Conservation (phyloP, 2,113 vertebrate species). For the Leiothrix lutea region DNA sequence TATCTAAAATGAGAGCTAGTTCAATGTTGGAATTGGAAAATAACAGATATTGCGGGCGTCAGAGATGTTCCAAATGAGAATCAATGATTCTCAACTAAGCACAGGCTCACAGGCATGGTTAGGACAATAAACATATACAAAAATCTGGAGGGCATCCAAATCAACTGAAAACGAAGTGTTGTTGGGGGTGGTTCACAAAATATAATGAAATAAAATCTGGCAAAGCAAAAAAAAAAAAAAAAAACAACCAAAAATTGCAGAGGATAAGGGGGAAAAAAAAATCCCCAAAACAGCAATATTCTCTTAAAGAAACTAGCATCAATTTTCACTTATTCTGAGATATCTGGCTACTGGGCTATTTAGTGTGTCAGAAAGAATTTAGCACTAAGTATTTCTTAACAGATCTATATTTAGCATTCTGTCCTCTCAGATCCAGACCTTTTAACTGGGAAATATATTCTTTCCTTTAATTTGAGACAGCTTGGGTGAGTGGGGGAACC, state of each 20-base stretch:
- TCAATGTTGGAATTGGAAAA: neutral
- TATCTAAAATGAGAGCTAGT: neutral
- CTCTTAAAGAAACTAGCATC: neutral
- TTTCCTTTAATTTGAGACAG: neutral
- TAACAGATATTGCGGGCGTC: neutral
- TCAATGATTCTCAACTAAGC: neutral
- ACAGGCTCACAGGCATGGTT: neutral
- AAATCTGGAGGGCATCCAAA: neutral
- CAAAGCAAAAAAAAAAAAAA: neutral
- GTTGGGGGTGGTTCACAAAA: neutral
- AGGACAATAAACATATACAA: neutral
- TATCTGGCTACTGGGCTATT: neutral
- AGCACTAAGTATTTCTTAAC: neutral
- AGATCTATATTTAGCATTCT: neutral
- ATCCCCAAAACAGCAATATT: neutral
- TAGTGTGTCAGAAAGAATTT: neutral
- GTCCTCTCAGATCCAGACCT: neutral
- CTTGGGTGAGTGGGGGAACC: neutral
- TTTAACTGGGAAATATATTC: neutral
- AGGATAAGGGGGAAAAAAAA: neutral
- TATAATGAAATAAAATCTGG: neutral
- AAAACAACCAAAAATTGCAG: neutral
- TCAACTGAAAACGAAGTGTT: neutral
- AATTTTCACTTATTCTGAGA: neutral
- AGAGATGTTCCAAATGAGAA: neutral